Evolutionary conservation across 2,113 vertebrate species (phyloP).

Genomic region (Syngnathus typhle): DNA sequence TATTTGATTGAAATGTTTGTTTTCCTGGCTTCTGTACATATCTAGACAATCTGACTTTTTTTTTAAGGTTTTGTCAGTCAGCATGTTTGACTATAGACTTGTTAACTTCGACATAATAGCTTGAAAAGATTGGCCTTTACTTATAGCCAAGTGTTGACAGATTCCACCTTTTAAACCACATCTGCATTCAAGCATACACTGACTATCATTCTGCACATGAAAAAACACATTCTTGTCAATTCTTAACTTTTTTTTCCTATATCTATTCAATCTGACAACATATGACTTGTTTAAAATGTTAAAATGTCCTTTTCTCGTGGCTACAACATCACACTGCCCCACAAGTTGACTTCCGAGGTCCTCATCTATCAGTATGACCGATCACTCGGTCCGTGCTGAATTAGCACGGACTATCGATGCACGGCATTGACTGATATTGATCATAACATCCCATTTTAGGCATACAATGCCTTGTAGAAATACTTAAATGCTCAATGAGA

Average conservation of each 20-base stretch:
- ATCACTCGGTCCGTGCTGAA: slow-evolving; percentile 44
- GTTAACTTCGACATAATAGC: slow-evolving; percentile 12
- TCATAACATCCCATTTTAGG: slow-evolving; percentile 6
- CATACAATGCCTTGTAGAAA: slow-evolving; percentile 4
- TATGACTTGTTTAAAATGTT: too few species aligned
- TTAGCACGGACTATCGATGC: slow-evolving; percentile 35
- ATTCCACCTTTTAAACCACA: slow-evolving; percentile 12
- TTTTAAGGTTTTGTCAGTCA: slow-evolving; percentile 29
- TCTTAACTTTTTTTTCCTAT: too few species aligned
- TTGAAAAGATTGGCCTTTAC: slow-evolving; percentile 34
- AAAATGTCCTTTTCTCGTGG: too few species aligned
- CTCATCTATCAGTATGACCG: slow-evolving; percentile 34
- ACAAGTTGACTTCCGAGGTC: slow-evolving; percentile 28
- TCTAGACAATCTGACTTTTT: slow-evolving; percentile 9
- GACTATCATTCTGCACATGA: slow-evolving; percentile 3
- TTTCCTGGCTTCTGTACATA: background rate
- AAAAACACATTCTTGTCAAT: background rate
- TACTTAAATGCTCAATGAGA: background rate
- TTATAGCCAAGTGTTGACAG: slow-evolving; percentile 47
- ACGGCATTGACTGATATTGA: slow-evolving; percentile 39
- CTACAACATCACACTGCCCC: background rate
- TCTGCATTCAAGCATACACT: slow-evolving; percentile 19
- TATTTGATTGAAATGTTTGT: too few species aligned
- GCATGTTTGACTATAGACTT: background rate
- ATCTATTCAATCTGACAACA: too few species aligned